Conservation (phyloP, 2,888 invertebrate species). For the Brachylomia viminalis region DNA sequence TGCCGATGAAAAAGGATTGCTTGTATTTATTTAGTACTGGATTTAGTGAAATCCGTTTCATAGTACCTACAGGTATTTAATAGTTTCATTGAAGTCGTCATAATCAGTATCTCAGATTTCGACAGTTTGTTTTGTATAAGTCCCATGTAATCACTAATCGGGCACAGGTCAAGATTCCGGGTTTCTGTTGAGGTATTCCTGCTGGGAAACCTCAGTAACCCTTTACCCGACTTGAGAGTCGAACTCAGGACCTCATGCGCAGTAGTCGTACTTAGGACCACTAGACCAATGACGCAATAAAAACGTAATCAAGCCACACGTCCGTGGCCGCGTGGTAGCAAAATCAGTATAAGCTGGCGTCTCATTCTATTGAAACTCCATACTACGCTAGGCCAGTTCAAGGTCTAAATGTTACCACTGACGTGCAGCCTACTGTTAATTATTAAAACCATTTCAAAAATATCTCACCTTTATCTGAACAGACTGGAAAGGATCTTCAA, state of each 20-base stretch:
- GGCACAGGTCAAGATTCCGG: background rate
- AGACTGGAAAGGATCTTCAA: conserved; percentile 97
- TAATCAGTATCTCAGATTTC: background rate
- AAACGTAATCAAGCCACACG: too few relatives aligned
- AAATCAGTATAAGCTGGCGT: too few relatives aligned
- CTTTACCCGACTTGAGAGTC: background rate
- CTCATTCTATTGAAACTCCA: too few relatives aligned
- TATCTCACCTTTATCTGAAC: conserved; percentile 95
- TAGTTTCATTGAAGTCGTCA: too few relatives aligned
- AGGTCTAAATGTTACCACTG: too few relatives aligned
- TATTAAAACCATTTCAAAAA: background rate
- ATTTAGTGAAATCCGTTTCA: background rate
- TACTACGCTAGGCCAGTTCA: too few relatives aligned
- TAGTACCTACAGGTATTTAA: too few relatives aligned
- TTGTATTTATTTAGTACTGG: background rate
- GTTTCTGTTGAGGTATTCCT: background rate
- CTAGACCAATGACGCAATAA: too few relatives aligned
- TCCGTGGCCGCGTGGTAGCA: too few relatives aligned
- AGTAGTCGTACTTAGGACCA: background rate
- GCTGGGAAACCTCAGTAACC: too few relatives aligned
- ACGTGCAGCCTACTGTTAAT: too few relatives aligned
- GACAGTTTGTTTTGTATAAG: background rate
- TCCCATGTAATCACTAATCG: background rate
- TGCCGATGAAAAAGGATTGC: background rate
- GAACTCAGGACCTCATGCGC: background rate